Percentiles rank a stretch among this genome's conserved stretches.
phyloP scores from a whole-genome alignment of 2,888 invertebrate species.

The Drosophila cognata region DNA sequence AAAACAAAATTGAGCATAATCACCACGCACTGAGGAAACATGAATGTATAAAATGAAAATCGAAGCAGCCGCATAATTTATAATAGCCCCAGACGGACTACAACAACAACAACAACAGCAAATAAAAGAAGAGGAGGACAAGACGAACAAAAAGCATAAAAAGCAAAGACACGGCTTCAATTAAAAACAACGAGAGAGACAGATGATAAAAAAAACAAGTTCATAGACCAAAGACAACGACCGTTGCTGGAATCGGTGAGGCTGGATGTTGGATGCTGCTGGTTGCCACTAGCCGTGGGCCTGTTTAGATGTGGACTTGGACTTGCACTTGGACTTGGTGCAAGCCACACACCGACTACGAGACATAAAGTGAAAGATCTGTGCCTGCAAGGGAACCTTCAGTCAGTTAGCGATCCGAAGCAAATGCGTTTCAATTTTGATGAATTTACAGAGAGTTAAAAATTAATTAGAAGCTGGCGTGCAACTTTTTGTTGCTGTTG shows the following conservation, averaged over 20 bases:
- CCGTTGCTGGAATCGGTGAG: conserved; percentile 43
- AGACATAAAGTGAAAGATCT: background rate
- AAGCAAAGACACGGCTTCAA: conserved; percentile 75
- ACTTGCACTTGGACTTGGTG: conserved; percentile 12
- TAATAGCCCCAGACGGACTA: conserved; percentile 43
- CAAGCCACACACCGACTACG: conserved; percentile 31
- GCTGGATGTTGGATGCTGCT: conserved; percentile 23
- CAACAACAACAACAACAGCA: conserved; percentile 7
- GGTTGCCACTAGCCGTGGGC: conserved; percentile 45
- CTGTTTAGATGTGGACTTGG: conserved; percentile 17
- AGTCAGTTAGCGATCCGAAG: conserved; percentile 66
- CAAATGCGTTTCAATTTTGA: conserved; percentile 63
- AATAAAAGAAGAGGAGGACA: conserved; percentile 19
- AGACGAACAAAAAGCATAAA: conserved; percentile 52
- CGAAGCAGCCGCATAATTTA: conserved; percentile 71
- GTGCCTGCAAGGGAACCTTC: conserved; percentile 21
- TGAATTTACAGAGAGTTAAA: conserved; percentile 71
- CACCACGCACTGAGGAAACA: conserved; percentile 67
- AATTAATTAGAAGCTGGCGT: conserved; percentile 70
- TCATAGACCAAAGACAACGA: conserved; percentile 76
- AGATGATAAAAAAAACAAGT: conserved; percentile 67
- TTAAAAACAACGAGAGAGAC: conserved; percentile 57
- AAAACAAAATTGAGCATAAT: conserved; percentile 79
- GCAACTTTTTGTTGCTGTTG: conserved; percentile 6
- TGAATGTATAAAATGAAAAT: conserved; percentile 72